Evolutionary conservation across 2,888 invertebrate species (phyloP), one percentile per base, ranked within the genome.

Genomic region (Sialis fuliginosa): DNA sequence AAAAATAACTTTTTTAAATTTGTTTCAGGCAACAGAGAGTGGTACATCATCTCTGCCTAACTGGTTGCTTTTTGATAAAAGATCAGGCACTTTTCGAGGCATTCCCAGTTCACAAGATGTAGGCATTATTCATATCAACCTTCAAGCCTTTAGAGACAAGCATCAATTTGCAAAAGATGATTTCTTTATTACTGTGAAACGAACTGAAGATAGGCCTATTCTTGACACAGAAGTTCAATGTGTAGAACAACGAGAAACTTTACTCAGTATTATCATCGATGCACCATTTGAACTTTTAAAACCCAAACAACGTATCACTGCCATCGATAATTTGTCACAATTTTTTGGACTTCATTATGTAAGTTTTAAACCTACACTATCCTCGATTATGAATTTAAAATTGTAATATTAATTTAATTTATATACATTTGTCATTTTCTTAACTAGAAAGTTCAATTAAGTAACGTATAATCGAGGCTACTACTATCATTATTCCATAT

Each of bases 61-160:
- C 51, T 85, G 85, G 85, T 64, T 85, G 55, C 69, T 76, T 52
- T 83, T 83, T 65, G 80, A 85, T 62, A 71, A 74, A 47, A 70
- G 68, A 46, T 74, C 75, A 52, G 77, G 78, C n/a, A 68, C 79
- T 48, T 72, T 89, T 58, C 75, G 78, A 62, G 88, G 88, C 12
- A 73, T 88, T 47, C 86, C 89, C 1, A 69, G 75, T 52, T 65
- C 67, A 46, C 70, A 72, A 49, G 81, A 88, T 60, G 61, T 79
- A 8, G 86, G 84, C 45, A 68, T 74, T 44, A 71, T 81, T 59
- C 74, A 75, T 52, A 69, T 82, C 54, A 72, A 68, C 13, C 71
- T 81, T 48, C 75, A 70, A 49, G 77, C 70, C 33, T 53, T 66
- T 49, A 72, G 72, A 8, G 54, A 51, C 31, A 32, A 52, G 52